Percentiles rank a stretch among this genome's conserved stretches.
phyloP scores from a whole-genome alignment of 1,140 invertebrate species.

The Zaprionus camerounensis region DNA sequence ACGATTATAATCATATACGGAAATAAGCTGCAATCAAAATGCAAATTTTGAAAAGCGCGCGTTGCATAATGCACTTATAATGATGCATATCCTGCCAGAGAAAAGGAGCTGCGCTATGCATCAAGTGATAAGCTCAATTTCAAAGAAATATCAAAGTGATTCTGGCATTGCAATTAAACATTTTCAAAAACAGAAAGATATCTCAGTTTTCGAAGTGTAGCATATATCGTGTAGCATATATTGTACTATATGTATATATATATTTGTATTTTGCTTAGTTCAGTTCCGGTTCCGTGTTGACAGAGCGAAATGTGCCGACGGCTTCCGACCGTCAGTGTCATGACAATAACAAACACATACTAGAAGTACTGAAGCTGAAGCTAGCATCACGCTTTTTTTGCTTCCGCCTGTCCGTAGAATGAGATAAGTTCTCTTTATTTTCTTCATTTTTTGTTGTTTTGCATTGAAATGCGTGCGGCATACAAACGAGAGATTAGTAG shows the following conservation, averaged over 20 bases:
- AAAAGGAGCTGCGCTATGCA: neutral
- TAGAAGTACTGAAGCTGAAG: neutral
- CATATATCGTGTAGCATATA: no score
- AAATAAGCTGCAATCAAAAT: conserved; percentile 42
- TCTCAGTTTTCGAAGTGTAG: no score
- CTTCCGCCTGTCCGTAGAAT: conserved; percentile 22
- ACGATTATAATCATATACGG: conserved; percentile 12
- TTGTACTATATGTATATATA: no score
- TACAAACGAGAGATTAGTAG: conserved; percentile 67
- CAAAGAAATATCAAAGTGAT: neutral
- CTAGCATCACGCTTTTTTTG: neutral
- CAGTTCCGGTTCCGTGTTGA: conserved; percentile 27
- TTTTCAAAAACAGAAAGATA: no score
- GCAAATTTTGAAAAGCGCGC: conserved; percentile 16
- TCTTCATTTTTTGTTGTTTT: conserved; percentile 8
- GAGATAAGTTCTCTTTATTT: conserved; percentile 2
- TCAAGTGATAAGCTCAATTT: neutral
- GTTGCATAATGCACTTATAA: conserved; percentile 24
- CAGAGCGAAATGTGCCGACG: conserved; percentile 22
- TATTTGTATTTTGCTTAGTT: conserved; percentile 18
- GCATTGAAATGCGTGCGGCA: conserved; percentile 48
- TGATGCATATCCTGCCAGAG: neutral
- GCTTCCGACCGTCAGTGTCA: conserved; percentile 36
- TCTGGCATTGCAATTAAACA: neutral
- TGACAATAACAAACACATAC: conserved; percentile 14